phyloP scores from a whole-genome alignment of 1,140 invertebrate genomes.

The Delia radicum region DNA sequence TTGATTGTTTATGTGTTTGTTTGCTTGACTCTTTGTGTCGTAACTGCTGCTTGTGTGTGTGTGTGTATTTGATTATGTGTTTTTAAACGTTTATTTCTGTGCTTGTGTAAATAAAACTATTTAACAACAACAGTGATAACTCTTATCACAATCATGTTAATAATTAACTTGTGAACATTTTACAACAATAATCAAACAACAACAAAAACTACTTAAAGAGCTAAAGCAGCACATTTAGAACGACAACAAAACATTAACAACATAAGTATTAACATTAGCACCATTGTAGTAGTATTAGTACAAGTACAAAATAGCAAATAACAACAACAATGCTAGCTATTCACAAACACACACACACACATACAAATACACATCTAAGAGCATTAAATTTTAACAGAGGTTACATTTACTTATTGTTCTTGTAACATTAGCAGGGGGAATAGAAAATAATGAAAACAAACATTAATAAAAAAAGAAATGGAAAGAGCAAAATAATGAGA shows the following conservation, averaged over 20 bases:
- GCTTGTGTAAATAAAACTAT: neutral
- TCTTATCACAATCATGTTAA: conserved; percentile 17
- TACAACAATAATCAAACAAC: neutral
- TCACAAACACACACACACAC: neutral
- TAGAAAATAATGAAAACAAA: neutral
- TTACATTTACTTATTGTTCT: too few species aligned
- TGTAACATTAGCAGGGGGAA: too few species aligned
- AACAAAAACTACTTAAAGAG: neutral
- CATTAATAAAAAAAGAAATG: neutral
- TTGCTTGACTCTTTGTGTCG: neutral
- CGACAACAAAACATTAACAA: too few species aligned
- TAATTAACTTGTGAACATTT: conserved; percentile 21
- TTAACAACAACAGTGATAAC: conserved; percentile 17
- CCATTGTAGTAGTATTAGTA: too few species aligned
- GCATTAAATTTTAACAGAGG: too few species aligned
- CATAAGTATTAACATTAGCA: neutral
- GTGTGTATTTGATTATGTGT: neutral
- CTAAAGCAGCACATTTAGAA: too few species aligned
- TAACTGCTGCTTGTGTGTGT: neutral
- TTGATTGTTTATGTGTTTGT: neutral
- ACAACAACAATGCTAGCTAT: neutral
- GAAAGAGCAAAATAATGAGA: neutral
- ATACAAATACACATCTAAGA: neutral
- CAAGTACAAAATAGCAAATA: too few species aligned
- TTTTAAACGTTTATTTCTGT: too few species aligned